Evolutionary conservation across 2,113 vertebrate species (phyloP), one percentile per base, ranked within the genome.

Genomic region (Pimephales promelas): DNA sequence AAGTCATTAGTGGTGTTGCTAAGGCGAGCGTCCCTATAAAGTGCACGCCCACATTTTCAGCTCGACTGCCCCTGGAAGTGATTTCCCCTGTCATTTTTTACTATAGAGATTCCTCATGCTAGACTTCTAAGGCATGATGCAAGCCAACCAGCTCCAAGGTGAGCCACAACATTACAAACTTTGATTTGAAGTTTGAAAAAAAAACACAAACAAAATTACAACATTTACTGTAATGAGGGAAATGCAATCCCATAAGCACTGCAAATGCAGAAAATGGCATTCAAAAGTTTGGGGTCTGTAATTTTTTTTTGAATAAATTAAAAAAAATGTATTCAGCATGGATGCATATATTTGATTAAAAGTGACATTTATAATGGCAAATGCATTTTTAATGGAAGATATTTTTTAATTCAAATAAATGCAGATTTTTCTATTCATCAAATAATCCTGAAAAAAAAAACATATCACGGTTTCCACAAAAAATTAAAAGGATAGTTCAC

Each of bases 1-100:
- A 59, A 79, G 78, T 34, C 61, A 66, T 79, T 79, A 79, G 18
- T 47, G 16, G 26, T 28, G n/a, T 61, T 45, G 76, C 36, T 61
- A 26, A 61, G 28, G 54, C n/a, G 24, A 57, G 13, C 34, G 5
- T 59, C 31, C 9, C 34, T 40, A 40, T n/a, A 13, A 68, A 70
- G 66, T 70, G 40, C n/a, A 40, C 11, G 0, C 22, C 22, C 34
- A n/a, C 20, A 24, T 59, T 59, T 59, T n/a, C 11, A 59, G 4
- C 57, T 59, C 28, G 18, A 28, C 26, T 64, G 28, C 49, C 49
- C 34, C 62, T 66, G 28, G 62, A 66, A 34, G 4, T 14, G 2
- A 26, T 26, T 26, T 26, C 24, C n/a, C 4, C 59, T 14, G 26
- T 59, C 1, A 26, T 59, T 62, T 14, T 61, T 28, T 62, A n/a